phyloP scores from a whole-genome alignment of 37 sponge, comb jelly and placozoan genomes.

The Chondrilla cf. caribensis region DNA sequence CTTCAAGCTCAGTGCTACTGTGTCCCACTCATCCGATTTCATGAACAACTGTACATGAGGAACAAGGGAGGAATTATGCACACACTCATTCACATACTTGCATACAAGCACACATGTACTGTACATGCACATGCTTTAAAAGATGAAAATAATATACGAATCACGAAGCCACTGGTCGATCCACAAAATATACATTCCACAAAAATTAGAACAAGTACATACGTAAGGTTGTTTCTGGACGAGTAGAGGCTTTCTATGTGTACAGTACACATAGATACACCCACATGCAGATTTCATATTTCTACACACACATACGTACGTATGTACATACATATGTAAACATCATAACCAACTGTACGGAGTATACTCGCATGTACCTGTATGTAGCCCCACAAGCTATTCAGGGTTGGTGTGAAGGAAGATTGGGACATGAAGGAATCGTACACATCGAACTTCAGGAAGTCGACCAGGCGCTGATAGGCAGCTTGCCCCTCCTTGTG shows the following conservation, averaged over 20 bases:
- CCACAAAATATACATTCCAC: too few species aligned
- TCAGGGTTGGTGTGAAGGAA: too few species aligned
- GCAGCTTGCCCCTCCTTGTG: too few species aligned
- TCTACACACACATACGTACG: neutral
- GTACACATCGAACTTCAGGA: too few species aligned
- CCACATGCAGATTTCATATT: neutral
- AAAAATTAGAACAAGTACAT: too few species aligned
- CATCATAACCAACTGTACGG: neutral
- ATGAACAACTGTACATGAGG: neutral
- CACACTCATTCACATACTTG: neutral
- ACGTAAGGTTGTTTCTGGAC: too few species aligned
- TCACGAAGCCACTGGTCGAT: too few species aligned
- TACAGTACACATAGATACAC: neutral
- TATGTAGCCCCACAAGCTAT: too few species aligned
- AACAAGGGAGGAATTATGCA: neutral
- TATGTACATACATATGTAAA: neutral
- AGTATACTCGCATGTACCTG: too few species aligned
- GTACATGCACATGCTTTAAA: neutral
- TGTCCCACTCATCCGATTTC: slow-evolving; percentile 6
- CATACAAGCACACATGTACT: neutral
- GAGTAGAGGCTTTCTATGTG: neutral
- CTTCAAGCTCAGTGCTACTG: neutral
- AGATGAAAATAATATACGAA: neutral
- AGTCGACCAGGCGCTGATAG: too few species aligned
- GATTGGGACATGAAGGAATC: too few species aligned